Base-by-base conservation (phyloP, 1,140 invertebrate genomes). In the Drosophila aff. region DNA sequence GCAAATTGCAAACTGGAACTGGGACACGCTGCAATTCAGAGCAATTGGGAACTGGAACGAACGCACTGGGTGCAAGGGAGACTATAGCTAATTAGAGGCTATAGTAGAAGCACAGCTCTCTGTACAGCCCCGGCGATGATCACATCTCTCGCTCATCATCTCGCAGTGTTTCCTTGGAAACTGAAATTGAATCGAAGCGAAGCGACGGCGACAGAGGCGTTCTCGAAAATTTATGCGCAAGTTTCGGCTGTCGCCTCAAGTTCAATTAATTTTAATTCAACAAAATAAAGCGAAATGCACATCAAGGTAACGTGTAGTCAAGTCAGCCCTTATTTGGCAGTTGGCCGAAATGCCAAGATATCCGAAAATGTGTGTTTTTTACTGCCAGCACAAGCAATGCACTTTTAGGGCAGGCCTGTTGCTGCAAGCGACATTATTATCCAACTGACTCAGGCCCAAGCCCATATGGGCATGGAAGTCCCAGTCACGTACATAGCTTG, bases 231-330 rank as follows among this genome's bases (percentile, higher is more conserved):
- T 84, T 89, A 84, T 90, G 78, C 81, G 68, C 65, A 65, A 84
- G 65, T 81, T 71, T 78, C 74, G 65, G 65, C 50, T 59, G 55
- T 67, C 63, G 63, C 49, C 65, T 50, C 66, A 73, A 67, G 73
- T 76, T 79, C 85, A 89, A 89, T 89, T 89, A 79, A 89, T 81
- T 90, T 89, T 81, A 89, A 89, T 89, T 89, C 75, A 89, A 82
- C 66, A 62, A 57, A 57, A 81, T 83, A 52, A 62, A 63, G 43
- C 41, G 61, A 80, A 68, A 43, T 58, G 50, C 60, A 73, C 61
- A 57, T 83, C 84, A 87, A 87, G 83, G 83, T 81, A 83, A 82
- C 64, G 71, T 50, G 69, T 23, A 23, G 23, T 23, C 23, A 23
- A 23, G 23, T 76, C 76, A 63, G 61, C 81, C 84, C 84, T 89